These are phyloP conservation scores for Rallus crepitans DNA, from an alignment of 2,797 vertebrate species.

Conservation along the genomic window DNA sequence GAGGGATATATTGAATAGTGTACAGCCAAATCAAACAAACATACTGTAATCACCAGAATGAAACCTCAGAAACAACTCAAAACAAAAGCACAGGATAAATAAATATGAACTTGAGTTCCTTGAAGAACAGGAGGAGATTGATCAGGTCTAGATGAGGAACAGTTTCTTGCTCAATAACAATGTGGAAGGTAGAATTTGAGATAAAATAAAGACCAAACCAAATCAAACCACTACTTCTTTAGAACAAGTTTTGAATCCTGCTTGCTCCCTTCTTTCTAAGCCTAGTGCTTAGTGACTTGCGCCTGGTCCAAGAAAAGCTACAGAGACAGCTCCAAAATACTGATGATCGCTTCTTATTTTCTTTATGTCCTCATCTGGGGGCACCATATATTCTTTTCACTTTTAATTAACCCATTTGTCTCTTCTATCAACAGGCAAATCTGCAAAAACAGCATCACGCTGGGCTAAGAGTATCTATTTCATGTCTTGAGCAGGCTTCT, in stretches of 20 bases:
- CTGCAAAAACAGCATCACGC: not conserved
- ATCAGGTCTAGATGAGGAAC: constrained; percentile 7
- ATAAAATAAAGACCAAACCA: not conserved
- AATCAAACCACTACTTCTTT: not conserved
- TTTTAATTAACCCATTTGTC: not conserved
- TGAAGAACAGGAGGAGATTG: constrained; percentile 19
- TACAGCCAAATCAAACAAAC: constrained; percentile 67
- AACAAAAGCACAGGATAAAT: constrained; percentile 55
- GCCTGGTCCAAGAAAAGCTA: not conserved
- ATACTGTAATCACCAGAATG: constrained; percentile 43
- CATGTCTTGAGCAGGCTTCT: not conserved
- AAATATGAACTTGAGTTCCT: constrained; percentile 56
- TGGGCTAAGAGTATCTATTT: not conserved
- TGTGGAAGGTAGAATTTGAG: not conserved
- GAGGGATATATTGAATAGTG: constrained; percentile 40
- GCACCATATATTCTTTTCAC: not conserved
- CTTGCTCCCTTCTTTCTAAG: not conserved
- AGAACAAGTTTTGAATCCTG: not conserved
- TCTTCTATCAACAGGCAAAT: not conserved
- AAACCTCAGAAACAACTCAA: constrained; percentile 53
- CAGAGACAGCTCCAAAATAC: not conserved
- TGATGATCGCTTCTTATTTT: not conserved
- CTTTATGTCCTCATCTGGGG: not conserved
- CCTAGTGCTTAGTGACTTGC: not conserved
- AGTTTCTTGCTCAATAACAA: constrained; percentile 23